Percentiles rank a stretch among this genome's conserved stretches.
Conservation (phyloP, 37 sponge, comb jelly and placozoan species). For the Hormiphora californensis region DNA sequence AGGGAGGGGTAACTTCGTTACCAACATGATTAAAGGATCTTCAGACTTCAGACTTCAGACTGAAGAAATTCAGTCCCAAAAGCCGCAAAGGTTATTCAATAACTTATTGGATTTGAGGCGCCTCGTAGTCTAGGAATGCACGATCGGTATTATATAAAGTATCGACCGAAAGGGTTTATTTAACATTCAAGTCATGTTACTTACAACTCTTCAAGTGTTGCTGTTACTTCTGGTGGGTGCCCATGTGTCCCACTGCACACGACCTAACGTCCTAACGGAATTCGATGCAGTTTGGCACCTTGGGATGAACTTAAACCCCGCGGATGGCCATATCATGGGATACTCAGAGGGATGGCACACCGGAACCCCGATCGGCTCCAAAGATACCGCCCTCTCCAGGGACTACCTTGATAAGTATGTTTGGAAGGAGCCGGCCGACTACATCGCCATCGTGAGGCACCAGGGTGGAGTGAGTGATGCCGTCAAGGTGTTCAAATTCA, state of each 20-base stretch:
- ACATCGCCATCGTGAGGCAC: constrained; percentile 5
- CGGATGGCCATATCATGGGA: background rate
- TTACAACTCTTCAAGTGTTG: background rate
- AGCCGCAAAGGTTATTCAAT: no score
- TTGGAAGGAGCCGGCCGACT: background rate
- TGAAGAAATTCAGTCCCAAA: no score
- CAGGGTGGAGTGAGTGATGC: background rate
- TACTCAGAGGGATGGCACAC: background rate
- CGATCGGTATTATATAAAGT: no score
- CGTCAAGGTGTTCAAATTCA: background rate
- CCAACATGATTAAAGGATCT: no score
- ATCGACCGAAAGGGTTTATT: no score
- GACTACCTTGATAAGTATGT: background rate
- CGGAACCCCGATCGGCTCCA: background rate
- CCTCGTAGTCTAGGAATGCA: no score
- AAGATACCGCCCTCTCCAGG: background rate
- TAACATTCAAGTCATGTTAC: background rate
- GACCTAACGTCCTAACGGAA: background rate
- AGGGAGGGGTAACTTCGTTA: no score
- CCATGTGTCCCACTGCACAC: background rate
- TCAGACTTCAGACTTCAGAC: no score
- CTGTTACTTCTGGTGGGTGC: background rate
- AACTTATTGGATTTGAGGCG: no score
- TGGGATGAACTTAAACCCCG: background rate
- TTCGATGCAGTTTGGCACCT: constrained; percentile 3